Evolutionary conservation across 92 coral and sea anemone genomes (phyloP).

Genomic region (Epizoanthus illoricatus): DNA sequence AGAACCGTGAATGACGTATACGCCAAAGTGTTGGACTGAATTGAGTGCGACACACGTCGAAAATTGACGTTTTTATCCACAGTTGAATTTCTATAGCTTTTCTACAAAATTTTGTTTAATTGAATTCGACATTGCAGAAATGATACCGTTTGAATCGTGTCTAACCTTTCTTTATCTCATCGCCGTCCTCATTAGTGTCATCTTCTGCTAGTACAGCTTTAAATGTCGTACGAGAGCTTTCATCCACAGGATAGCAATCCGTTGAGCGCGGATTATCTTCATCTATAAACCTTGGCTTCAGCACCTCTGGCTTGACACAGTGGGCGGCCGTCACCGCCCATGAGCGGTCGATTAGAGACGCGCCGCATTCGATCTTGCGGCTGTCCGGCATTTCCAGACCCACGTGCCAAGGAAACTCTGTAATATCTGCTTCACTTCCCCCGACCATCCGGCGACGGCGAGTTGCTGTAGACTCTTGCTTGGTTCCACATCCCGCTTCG

Average conservation of each 20-base stretch:
- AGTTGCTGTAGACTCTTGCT: neutral
- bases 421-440: neutral
- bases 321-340: neutral
- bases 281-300: neutral
- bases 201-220: neutral
- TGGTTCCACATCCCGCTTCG: neutral
- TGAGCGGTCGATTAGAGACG: neutral
- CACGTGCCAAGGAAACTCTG: slow-evolving; percentile 3
- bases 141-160: too few relatives aligned
- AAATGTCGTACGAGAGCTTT: neutral
- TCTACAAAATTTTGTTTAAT: too few relatives aligned
- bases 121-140: too few relatives aligned
- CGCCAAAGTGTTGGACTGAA: too few relatives aligned
- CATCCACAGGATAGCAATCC: neutral
- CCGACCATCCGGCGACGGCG: neutral
- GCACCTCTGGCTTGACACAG: neutral
- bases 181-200: neutral
- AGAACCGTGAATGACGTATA: too few relatives aligned
- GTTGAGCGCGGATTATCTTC: neutral
- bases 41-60: too few relatives aligned
- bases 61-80: too few relatives aligned
- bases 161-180: neutral
- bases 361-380: neutral
- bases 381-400: slow-evolving; percentile 1
- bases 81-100: too few relatives aligned